Evolutionary conservation across 35 echinoderm and acorn worm genomes (phyloP).

Genomic region (Diadema setosum): DNA sequence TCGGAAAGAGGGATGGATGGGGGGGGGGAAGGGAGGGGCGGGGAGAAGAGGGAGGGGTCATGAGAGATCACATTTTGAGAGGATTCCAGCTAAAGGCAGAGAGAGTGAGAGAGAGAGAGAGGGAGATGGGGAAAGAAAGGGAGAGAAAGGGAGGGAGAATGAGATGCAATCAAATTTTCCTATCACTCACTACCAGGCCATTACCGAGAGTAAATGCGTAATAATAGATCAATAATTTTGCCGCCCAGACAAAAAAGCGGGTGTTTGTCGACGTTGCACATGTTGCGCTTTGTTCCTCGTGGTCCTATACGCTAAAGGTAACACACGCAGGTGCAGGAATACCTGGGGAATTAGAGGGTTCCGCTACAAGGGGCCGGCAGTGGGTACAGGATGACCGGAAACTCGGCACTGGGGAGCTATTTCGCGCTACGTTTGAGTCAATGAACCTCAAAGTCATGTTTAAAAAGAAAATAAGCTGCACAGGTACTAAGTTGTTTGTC

Average conservation of each 20-base stretch:
- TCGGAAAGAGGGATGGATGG: too few relatives aligned
- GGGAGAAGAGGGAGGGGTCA: too few relatives aligned
- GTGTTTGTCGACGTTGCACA: too few relatives aligned
- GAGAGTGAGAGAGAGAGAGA: background rate
- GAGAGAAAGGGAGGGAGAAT: background rate
- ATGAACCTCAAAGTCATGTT: too few relatives aligned
- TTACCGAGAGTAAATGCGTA: background rate
- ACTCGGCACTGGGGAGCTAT: background rate
- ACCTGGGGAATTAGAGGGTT: background rate
- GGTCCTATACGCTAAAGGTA: too few relatives aligned
- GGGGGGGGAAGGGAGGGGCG: too few relatives aligned
- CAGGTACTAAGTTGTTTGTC: too few relatives aligned
- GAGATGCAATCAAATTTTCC: constrained; percentile 24
- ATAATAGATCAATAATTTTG: constrained; percentile 8
- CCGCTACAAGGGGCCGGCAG: too few relatives aligned
- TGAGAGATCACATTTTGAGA: too few relatives aligned
- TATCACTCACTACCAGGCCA: constrained; percentile 13
- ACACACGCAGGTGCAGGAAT: background rate
- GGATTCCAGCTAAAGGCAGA: background rate
- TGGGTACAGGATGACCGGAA: background rate
- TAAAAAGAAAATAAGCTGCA: too few relatives aligned
- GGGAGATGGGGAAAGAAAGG: background rate
- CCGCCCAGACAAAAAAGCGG: background rate
- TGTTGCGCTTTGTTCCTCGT: too few relatives aligned
- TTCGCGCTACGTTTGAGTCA: too few relatives aligned